Percentiles rank a stretch among this genome's conserved stretches.
Conservation (phyloP, 2,113 vertebrate species). For the Silurus glanis region DNA sequence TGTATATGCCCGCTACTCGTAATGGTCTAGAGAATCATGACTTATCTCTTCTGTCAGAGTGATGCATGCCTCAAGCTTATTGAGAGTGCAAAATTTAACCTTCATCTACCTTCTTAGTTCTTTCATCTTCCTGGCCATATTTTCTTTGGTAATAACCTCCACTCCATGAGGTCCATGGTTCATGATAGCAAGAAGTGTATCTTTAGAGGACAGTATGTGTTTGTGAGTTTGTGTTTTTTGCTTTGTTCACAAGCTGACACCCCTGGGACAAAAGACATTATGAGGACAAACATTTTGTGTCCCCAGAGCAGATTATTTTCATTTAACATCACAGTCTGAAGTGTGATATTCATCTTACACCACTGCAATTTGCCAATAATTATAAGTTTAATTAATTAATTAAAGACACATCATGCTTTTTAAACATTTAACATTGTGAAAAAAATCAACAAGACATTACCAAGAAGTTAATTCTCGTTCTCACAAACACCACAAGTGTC, state of each 20-base stretch:
- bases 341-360: neutral
- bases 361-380: neutral
- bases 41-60: neutral
- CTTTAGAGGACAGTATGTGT: neutral
- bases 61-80: constrained; percentile 1
- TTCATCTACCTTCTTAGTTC: neutral
- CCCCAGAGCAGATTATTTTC: neutral
- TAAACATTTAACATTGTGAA: neutral
- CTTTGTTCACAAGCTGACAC: neutral
- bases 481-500: neutral
- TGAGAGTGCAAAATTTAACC: neutral
- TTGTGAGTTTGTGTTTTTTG: neutral
- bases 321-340: neutral
- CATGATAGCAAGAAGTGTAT: neutral
- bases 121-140: neutral
- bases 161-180: neutral
- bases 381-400: neutral
- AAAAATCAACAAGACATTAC: neutral
- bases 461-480: too few relatives aligned
- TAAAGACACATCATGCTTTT: neutral
- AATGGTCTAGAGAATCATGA: neutral
- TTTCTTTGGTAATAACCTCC: constrained; percentile 1
- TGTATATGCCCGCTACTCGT: neutral
- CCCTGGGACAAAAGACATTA: neutral
- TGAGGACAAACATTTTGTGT: neutral